Evolutionary conservation across 2,888 invertebrate species (phyloP), one percentile per base, ranked within the genome.

Genomic region (Papilio elwesi): DNA sequence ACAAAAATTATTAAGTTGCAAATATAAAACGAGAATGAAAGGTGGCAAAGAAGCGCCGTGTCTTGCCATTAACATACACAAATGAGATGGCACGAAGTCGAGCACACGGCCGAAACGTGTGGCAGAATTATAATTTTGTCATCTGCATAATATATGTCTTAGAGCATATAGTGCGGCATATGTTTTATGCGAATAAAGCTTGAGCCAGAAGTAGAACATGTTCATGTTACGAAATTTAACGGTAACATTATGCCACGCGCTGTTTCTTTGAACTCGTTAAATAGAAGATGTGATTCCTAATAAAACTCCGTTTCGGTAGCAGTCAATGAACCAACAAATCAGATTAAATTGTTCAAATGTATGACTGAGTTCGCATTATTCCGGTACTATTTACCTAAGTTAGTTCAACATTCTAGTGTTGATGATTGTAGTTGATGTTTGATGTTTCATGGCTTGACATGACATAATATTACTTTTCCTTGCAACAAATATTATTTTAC

Each of bases 141-240:
- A 73, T 73, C 73, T 69, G 73, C 73, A 73, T 73, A 73, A 73
- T 73, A 73, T 73, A 73, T 73, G 65, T 52, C 72, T 55, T 68
- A 73, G 57, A 38, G 59, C 71, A 52, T 48, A 62, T 62, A 73
- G 49, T 69, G 69, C 65, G 43, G 65, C 51, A 66, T 65, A 69
- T 59, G 49, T 64, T 59, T 71, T 66, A 64, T 36, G 62, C 36
- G 53, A 38, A 57, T 57, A 55, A 67, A 59, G 68, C 16, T 38
- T 49, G 55, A 70, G 13, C 48, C 55, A 38, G 43, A 36, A 62
- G 48, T 47, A 51, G 51, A 26, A 63, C 62, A 55, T 7, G 47
- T 48, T 12, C 38, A 55, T 43, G 48, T 62, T 15, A 64, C 49
- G 43, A 15, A 64, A 63, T 59, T 66, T 57, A 36, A 13, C 36